Evolutionary conservation across 2,113 vertebrate species (phyloP).

Genomic region (Erpornis zantholeuca): DNA sequence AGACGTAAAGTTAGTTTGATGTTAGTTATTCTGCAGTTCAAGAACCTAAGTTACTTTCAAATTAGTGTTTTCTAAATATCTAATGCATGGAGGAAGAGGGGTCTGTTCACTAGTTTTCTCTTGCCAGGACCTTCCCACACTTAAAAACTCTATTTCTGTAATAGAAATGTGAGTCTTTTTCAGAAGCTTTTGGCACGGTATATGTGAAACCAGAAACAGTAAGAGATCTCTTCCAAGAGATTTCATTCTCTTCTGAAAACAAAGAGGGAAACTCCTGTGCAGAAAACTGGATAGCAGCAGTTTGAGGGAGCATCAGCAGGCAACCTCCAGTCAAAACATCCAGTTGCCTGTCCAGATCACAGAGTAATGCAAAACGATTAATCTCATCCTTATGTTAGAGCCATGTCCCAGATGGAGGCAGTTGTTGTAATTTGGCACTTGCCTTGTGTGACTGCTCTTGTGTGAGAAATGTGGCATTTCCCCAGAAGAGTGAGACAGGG

Average conservation of each 20-base stretch:
- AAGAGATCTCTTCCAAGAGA: background rate
- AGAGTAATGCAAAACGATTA: background rate
- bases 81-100: background rate
- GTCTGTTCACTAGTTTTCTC: background rate
- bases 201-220: background rate
- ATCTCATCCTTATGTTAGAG: background rate
- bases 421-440: background rate
- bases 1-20: background rate
- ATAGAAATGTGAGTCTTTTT: background rate
- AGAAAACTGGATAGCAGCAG: background rate
- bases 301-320: background rate
- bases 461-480: background rate
- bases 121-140: background rate
- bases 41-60: background rate
- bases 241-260: background rate
- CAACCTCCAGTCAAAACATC: background rate
- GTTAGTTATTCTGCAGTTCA: background rate
- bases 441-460: background rate
- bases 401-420: background rate
- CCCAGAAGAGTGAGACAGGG: background rate
- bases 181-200: background rate
- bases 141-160: background rate
- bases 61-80: background rate
- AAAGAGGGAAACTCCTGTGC: background rate
- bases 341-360: background rate